phyloP scores from a whole-genome alignment of 2,113 vertebrate species.

The Daphoenositta chrysoptera region DNA sequence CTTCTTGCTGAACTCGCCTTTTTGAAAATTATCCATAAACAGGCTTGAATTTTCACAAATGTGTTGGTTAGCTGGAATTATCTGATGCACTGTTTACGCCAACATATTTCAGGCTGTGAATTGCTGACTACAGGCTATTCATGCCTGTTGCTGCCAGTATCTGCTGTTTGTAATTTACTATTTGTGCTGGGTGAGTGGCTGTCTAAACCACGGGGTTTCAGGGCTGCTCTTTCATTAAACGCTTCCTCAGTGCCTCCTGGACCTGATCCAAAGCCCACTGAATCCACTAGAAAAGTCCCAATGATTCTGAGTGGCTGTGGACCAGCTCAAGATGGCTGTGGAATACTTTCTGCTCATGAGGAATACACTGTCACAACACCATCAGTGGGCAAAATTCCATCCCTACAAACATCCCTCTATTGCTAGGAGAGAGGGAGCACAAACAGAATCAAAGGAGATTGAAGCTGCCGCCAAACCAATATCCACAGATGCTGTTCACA shows the following conservation, averaged over 20 bases:
- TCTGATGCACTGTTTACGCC: slow-evolving; percentile 18
- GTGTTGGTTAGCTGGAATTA: slow-evolving; percentile 38
- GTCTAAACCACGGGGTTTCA: neutral
- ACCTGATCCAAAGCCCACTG: neutral
- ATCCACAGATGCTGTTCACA: neutral
- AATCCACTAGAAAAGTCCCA: neutral
- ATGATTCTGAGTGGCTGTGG: neutral
- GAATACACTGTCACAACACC: neutral
- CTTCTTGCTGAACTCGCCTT: slow-evolving; percentile 15
- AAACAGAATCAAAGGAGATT: neutral
- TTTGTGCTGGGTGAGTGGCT: slow-evolving; percentile 30
- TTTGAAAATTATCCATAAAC: neutral
- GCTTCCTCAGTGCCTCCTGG: neutral
- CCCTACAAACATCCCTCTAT: neutral
- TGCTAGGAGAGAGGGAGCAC: neutral
- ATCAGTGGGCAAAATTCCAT: neutral
- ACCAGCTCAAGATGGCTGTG: neutral
- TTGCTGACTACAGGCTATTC: slow-evolving; percentile 30
- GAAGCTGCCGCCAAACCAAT: neutral
- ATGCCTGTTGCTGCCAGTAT: slow-evolving; percentile 18
- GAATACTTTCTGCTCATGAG: neutral
- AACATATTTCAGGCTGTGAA: slow-evolving; percentile 16
- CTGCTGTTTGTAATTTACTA: slow-evolving; percentile 22
- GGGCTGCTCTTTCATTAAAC: neutral
- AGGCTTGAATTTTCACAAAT: slow-evolving; percentile 31